Evolutionary conservation across 2,113 vertebrate genomes (phyloP), one percentile per base, ranked within the genome.

Genomic region (Delphinapterus leucas): DNA sequence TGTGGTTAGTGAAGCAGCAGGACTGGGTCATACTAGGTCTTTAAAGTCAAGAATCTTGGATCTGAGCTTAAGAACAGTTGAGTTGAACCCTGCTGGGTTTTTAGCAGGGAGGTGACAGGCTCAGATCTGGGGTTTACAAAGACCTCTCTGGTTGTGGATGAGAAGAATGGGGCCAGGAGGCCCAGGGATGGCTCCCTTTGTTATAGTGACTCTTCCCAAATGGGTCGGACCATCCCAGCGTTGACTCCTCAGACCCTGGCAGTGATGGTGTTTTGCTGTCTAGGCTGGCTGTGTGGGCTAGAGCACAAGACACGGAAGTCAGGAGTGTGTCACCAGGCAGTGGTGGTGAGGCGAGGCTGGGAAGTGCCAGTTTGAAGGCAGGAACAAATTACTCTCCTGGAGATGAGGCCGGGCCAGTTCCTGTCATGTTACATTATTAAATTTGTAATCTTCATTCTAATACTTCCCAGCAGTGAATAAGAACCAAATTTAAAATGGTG

Each of bases 391-490:
- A 97, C 97, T 92, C 97, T 98, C 98, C 98, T 95, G 74, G 97
- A 96, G 97, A 97, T 20, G 60, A 97, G 92, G 97, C 93, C 2
- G 47, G 92, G 93, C 98, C 97, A 98, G 90, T 98, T 98, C 96
- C 97, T 98, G 97, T 96, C 87, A 73, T 86, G 98, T 97, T 98
- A 92, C 98, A 98, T 98, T 98, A 98, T 98, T 98, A 99, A 98
- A 98, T 98, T 98, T 98, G 96, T 98, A 98, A 98, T 99, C 97
- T 98, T 98, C 98, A 89, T 98, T 98, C 97, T 98, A 98, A 98
- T 98, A 98, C 97, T 98, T 98, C 98, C 98, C 96, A 96, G 97
- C 98, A 98, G 91, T 97, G 98, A 97, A 97, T 98, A 98, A 98
- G 98, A 98, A 96, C 98, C 88, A 96, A 98, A 98, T 98, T 97